Conservation (phyloP, 2,797 vertebrate genomes). For the Austrolebias charrua region DNA sequence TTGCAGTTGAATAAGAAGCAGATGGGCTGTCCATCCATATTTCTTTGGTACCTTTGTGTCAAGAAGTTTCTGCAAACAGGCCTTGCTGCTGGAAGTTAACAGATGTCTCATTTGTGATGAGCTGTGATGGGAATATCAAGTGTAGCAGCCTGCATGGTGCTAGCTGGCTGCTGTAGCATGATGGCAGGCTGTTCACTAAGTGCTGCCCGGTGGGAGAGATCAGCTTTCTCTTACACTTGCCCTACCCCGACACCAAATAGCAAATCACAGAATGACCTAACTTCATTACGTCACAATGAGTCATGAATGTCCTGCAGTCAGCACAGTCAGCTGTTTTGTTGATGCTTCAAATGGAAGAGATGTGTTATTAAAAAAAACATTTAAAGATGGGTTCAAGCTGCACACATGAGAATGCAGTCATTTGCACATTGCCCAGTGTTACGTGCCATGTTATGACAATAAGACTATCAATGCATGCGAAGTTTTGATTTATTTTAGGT, state of each 20-base stretch:
- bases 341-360: neutral
- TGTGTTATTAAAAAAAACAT: neutral
- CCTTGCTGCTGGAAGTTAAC: conserved; percentile 60
- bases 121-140: conserved; percentile 70
- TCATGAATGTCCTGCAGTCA: neutral
- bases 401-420: too few species aligned
- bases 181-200: conserved; percentile 58
- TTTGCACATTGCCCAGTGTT: too few species aligned
- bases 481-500: neutral
- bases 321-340: neutral
- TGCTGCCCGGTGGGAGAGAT: conserved; percentile 49
- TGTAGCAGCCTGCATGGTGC: conserved; percentile 41
- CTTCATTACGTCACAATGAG: neutral
- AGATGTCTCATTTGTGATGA: conserved; percentile 69
- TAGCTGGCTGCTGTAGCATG: conserved; percentile 52
- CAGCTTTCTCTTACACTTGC: conserved; percentile 24
- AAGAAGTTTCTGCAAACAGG: conserved; percentile 50
- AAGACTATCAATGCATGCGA: too few species aligned
- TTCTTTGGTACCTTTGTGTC: conserved; percentile 47
- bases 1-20: conserved; percentile 57
- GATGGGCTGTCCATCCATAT: conserved; percentile 45
- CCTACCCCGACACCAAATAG: conserved; percentile 11
- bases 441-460: too few species aligned
- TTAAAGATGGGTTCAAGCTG: too few species aligned
- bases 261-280: conserved; percentile 18